phyloP scores from a whole-genome alignment of 2,888 invertebrate genomes.

The Seira sanloemensis region DNA sequence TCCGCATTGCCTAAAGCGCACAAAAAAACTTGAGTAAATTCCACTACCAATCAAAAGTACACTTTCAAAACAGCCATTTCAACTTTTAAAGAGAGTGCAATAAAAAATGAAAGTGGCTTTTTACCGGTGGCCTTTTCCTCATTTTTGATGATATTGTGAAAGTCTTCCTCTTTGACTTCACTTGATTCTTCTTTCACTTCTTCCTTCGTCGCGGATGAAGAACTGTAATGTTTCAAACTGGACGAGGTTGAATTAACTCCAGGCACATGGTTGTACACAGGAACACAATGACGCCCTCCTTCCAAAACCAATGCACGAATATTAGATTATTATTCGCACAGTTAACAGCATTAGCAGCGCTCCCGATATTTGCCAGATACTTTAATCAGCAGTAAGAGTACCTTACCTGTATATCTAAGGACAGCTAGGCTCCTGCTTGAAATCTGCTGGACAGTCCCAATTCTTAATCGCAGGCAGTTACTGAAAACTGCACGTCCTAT shows the following conservation, averaged over 20 bases:
- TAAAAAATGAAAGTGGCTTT: constrained; percentile 3
- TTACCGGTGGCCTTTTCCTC: constrained; percentile 80
- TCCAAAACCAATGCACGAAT: neutral
- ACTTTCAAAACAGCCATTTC: neutral
- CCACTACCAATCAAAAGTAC: neutral
- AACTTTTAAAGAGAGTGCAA: too few relatives aligned
- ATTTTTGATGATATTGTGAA: constrained; percentile 81
- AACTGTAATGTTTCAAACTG: neutral
- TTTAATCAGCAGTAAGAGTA: neutral
- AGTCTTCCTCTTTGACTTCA: constrained; percentile 75
- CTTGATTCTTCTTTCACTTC: constrained; percentile 20
- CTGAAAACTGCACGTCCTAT: constrained; percentile 20
- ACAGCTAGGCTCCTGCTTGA: neutral
- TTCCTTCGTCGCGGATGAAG: constrained; percentile 33
- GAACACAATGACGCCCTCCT: neutral
- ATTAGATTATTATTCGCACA: neutral
- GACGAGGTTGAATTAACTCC: neutral
- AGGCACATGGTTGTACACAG: neutral
- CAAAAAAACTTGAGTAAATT: neutral
- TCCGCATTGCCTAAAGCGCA: constrained; percentile 78
- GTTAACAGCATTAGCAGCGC: neutral
- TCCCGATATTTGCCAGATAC: neutral
- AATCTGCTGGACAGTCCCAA: neutral
- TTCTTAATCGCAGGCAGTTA: neutral
- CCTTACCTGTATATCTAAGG: neutral